Conservation (phyloP, 37 sponge, comb jelly and placozoan species). For the Haliclona indistincta region DNA sequence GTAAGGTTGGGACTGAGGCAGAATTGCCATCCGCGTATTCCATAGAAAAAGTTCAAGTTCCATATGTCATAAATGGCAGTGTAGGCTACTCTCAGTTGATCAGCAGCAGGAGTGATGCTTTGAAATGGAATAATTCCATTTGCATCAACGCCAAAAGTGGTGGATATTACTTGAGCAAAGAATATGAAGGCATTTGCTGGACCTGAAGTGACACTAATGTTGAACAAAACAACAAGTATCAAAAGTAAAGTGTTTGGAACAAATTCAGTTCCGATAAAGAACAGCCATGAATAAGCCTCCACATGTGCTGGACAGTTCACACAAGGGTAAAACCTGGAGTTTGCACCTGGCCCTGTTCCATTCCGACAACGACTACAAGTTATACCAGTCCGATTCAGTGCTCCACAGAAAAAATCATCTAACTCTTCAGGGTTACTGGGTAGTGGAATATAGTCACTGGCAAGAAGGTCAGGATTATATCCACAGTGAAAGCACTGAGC, state of each 20-base stretch:
- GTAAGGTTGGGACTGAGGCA: neutral
- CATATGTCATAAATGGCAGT: neutral
- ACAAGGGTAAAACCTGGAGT: neutral
- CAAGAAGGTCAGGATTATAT: neutral
- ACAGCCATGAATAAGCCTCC: neutral
- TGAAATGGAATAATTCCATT: neutral
- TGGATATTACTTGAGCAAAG: conserved; percentile 5
- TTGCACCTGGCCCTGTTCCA: neutral
- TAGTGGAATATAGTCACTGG: neutral
- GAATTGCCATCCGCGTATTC: neutral
- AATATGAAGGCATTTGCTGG: conserved; percentile 7
- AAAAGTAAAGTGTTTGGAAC: neutral
- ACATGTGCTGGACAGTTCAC: neutral
- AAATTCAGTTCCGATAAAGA: neutral
- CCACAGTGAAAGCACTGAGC: neutral
- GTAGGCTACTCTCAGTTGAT: neutral
- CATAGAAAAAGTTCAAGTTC: neutral
- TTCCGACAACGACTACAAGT: neutral
- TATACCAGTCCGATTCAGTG: neutral
- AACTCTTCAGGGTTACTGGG: neutral
- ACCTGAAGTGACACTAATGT: conserved; percentile 4
- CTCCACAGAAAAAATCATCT: conserved; percentile 1
- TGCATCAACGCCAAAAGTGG: conserved; percentile 2
- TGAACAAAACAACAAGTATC: neutral
- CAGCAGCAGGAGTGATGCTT: neutral